Conservation (phyloP, 2,113 vertebrate genomes). For the Tringa solitaria region DNA sequence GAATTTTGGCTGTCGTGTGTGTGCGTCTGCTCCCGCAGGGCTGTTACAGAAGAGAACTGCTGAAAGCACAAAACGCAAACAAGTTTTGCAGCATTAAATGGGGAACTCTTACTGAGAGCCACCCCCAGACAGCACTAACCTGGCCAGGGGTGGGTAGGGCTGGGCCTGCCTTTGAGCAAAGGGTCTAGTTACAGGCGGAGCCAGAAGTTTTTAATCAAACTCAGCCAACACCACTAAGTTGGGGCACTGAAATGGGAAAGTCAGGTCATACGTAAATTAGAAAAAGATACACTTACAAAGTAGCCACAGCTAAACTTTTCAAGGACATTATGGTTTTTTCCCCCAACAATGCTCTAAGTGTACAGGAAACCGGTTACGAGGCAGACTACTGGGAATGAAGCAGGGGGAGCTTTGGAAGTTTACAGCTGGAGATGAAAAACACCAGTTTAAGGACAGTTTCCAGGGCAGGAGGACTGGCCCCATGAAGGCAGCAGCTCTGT, state of each 20-base stretch:
- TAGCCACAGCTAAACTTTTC: background rate
- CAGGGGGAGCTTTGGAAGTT: background rate
- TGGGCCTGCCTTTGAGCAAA: background rate
- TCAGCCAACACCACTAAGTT: fast-evolving
- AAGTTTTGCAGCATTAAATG: background rate
- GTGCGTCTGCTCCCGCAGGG: background rate
- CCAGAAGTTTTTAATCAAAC: background rate
- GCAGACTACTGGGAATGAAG: background rate
- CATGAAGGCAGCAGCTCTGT: background rate
- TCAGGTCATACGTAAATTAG: background rate
- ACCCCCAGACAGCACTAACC: background rate
- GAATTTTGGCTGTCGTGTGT: background rate
- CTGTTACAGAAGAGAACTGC: background rate
- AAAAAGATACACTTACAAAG: background rate
- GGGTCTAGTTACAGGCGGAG: background rate
- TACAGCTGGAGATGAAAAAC: background rate
- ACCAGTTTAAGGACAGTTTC: background rate
- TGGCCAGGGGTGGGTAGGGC: background rate
- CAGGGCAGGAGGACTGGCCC: background rate
- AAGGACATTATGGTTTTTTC: background rate
- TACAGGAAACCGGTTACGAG: background rate
- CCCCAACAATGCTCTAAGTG: background rate
- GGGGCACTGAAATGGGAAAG: background rate
- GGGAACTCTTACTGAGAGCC: background rate
- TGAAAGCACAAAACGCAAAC: constrained; percentile 2